These are phyloP conservation scores for Oncopodura yosiiana DNA, from an alignment of 1,140 invertebrate species.

Conservation along the genomic window DNA sequence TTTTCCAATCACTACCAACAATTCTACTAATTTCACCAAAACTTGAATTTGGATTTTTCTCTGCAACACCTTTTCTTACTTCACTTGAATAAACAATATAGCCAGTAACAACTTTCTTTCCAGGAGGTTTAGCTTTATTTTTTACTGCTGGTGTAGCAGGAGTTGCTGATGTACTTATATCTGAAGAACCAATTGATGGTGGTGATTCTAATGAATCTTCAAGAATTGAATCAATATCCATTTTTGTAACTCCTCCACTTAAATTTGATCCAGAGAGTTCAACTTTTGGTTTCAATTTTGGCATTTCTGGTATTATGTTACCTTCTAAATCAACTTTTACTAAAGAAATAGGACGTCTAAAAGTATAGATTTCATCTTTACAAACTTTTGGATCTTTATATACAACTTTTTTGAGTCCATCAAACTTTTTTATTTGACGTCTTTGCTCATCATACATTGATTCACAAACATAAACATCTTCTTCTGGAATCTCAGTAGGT, in stretches of 20 bases:
- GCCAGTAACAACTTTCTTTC: conserved; percentile 85
- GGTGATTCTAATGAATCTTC: conserved; percentile 63
- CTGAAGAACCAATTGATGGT: conserved; percentile 56
- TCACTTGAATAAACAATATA: conserved; percentile 98
- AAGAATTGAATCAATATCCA: conserved; percentile 46
- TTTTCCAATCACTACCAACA: conserved; percentile 94
- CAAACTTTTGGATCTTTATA: conserved; percentile 65
- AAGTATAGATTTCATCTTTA: conserved; percentile 88
- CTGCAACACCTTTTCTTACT: conserved; percentile 72
- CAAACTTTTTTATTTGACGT: conserved; percentile 63
- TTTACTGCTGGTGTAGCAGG: conserved; percentile 40
- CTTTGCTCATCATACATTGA: conserved; percentile 83
- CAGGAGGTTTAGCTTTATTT: conserved; percentile 51
- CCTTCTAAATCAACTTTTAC: conserved; percentile 29
- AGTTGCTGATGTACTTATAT: conserved; percentile 44
- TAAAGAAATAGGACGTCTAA: conserved; percentile 54
- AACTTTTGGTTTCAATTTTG: conserved; percentile 28
- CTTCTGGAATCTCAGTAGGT: conserved; percentile 84
- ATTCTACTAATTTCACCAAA: conserved; percentile 97
- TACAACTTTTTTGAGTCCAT: conserved; percentile 70
- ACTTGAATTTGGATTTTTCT: conserved; percentile 83
- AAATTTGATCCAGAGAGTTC: conserved; percentile 3
- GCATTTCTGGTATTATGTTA: conserved; percentile 24
- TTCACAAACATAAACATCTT: conserved; percentile 88
- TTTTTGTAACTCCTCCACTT: conserved; percentile 39